A percentile compares a stretch with the other conserved stretches of the same genome.
Evolutionary conservation across 1,140 invertebrate genomes (phyloP).

Genomic region (Himalopsyche phryganea): DNA sequence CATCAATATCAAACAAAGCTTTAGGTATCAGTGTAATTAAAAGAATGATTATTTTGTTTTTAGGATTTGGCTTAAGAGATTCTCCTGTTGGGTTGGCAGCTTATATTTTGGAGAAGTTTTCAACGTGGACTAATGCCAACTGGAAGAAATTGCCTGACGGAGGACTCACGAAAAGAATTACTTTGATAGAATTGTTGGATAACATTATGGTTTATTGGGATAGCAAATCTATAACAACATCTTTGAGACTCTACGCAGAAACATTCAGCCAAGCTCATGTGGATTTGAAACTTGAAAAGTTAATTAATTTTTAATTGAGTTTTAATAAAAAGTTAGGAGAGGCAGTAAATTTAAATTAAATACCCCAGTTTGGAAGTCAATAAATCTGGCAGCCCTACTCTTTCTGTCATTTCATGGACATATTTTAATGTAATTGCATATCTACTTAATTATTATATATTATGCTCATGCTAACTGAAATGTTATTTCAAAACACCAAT

Average conservation of each 20-base stretch:
- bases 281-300: slow-evolving; percentile 43
- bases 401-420: no score
- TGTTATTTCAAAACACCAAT: no score
- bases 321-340: no score
- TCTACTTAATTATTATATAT: no score
- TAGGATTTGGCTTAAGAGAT: slow-evolving; percentile 57
- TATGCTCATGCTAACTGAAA: no score
- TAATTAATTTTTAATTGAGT: slow-evolving; percentile 7
- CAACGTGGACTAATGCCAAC: slow-evolving; percentile 57
- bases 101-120: slow-evolving; percentile 74
- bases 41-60: slow-evolving; percentile 15
- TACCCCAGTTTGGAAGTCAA: no score
- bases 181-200: slow-evolving; percentile 63
- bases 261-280: slow-evolving; percentile 39
- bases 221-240: slow-evolving; percentile 62
- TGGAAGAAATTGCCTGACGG: slow-evolving; percentile 51
- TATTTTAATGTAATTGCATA: no score
- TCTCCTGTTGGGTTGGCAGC: slow-evolving; percentile 68
- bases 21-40: no score
- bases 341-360: no score
- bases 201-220: slow-evolving; percentile 78
- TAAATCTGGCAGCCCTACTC: no score
- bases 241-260: slow-evolving; percentile 66
- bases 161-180: slow-evolving; percentile 57
- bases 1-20: no score